phyloP scores from a whole-genome alignment of 64 coral and sea anemone genomes.

The Montipora capricornis region DNA sequence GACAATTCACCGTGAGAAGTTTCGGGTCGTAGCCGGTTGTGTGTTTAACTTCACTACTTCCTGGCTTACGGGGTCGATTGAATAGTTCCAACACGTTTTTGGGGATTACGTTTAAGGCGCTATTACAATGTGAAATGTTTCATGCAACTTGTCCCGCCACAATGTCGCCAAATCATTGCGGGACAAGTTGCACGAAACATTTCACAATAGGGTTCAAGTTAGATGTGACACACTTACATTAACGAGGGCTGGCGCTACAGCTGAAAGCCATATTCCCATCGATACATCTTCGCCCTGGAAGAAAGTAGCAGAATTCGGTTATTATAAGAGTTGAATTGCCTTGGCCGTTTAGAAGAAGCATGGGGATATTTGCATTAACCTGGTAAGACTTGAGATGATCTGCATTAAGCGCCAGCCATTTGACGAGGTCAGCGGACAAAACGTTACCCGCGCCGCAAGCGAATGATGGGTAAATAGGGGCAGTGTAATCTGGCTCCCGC shows the following conservation, averaged over 20 bases:
- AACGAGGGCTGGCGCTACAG: conserved; percentile 78
- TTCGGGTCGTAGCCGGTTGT: too few species aligned
- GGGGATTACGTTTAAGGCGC: too few species aligned
- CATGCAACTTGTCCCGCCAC: too few species aligned
- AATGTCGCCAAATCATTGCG: too few species aligned
- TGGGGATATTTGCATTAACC: conserved; percentile 37
- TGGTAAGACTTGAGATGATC: conserved; percentile 80
- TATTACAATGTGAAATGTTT: too few species aligned
- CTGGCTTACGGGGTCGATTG: too few species aligned
- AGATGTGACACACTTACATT: conserved; percentile 59
- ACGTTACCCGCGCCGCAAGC: conserved; percentile 95
- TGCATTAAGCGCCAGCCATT: conserved; percentile 91
- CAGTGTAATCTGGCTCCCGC: conserved; percentile 86
- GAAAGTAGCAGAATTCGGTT: background rate
- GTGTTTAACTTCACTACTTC: too few species aligned
- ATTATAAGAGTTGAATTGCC: background rate
- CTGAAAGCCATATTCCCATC: conserved; percentile 95
- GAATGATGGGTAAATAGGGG: conserved; percentile 90
- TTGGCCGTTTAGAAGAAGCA: background rate
- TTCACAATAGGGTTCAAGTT: background rate
- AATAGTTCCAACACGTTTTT: too few species aligned
- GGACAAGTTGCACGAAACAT: too few species aligned
- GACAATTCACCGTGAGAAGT: too few species aligned
- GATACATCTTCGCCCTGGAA: conserved; percentile 97
- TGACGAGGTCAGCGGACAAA: conserved; percentile 92